A percentile compares a stretch with the other conserved stretches of the same genome.
Evolutionary conservation across 2,113 vertebrate genomes (phyloP).

Genomic region (Boulengeromyrus knoepffleri): DNA sequence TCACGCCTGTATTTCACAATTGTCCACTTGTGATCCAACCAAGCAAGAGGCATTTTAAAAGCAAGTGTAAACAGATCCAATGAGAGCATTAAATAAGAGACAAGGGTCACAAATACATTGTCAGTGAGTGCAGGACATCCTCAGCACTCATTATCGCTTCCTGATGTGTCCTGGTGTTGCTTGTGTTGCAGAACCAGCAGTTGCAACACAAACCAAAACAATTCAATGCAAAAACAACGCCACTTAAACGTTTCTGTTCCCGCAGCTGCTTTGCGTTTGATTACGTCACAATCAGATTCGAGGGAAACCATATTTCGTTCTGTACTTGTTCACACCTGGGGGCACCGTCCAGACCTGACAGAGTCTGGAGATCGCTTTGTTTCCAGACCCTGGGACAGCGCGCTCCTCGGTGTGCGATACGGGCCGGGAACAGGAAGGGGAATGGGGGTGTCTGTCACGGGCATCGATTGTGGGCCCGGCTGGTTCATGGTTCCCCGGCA

Average conservation of each 20-base stretch:
- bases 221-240: not conserved
- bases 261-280: not conserved
- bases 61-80: not conserved
- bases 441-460: not conserved
- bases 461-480: not conserved
- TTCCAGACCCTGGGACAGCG: not conserved
- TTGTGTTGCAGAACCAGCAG: not conserved
- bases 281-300: not conserved
- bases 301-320: not conserved
- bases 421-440: not conserved
- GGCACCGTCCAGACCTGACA: no score
- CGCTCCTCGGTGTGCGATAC: not conserved
- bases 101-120: not conserved
- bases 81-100: not conserved
- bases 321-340: not conserved
- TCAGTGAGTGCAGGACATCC: not conserved
- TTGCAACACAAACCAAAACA: not conserved
- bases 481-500: not conserved
- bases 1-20: not conserved
- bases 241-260: not conserved
- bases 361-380: not conserved
- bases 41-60: not conserved
- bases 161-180: not conserved
- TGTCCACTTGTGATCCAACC: not conserved
- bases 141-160: not conserved